Base-by-base conservation (phyloP, 2,113 vertebrate species). In the Leiothrix lutea region DNA sequence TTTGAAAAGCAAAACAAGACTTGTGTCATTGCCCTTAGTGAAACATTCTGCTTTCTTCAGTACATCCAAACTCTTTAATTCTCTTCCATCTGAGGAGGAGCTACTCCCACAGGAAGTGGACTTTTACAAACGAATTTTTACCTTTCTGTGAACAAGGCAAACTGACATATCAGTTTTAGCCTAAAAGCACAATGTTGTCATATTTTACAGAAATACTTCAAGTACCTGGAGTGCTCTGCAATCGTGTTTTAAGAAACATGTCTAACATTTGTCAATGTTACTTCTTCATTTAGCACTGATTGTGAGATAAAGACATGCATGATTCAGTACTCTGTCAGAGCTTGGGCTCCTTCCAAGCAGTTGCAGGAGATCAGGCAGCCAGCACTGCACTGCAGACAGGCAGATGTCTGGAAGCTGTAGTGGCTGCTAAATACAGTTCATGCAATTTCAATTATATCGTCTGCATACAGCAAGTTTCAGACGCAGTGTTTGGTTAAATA, bases 321-420 rank as follows among this genome's bases (percentile, higher is more conserved):
- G 93, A 95, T 84, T 94, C 94, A 94, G 75, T 50, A 16, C 48
- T 94, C 44, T 70, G 82, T 74, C 82, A 94, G 82, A 80, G 65
- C 72, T 57, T 94, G 95, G 91, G 79, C 53, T 93, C 88, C 83
- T 67, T 94, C 94, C 94, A 96, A 53, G 88, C 70, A 80, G 90
- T 64, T 92, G 92, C 88, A 86, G 81, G 42, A 70, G 74, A 58
- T 86, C 40, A 89, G 69, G 38, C 79, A 62, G 87, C 17, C 48
- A 75, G 74, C n/a, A 31, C 92, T 88, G 93, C 75, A 72, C 78
- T 92, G 90, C 92, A 96, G 93, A 90, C 95, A 92, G 75, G 80
- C 94, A 95, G 92, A 93, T 67, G 88, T 83, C 95, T 93, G 94
- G 38, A 88, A 86, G 90, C 20, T 75, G 82, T 23, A 77, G 60